Percentiles rank a stretch among this genome's conserved stretches.
phyloP scores from a whole-genome alignment of 2,113 vertebrate species.

The Ciconia boyciana region DNA sequence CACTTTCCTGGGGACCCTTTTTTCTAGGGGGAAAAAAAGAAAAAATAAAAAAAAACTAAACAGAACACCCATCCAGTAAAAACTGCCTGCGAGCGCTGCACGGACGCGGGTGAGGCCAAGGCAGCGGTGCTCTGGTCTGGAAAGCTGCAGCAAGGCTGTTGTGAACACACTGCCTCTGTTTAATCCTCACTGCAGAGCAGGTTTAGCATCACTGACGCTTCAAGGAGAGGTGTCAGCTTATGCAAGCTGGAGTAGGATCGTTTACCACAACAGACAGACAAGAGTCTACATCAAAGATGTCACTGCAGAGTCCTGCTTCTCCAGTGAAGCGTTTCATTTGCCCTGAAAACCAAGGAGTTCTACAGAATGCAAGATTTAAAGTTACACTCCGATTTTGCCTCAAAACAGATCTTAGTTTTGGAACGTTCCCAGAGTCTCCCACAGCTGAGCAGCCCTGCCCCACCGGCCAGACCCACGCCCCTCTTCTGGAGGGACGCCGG shows the following conservation, averaged over 20 bases:
- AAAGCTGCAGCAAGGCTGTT: not conserved
- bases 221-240: not conserved
- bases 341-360: not conserved
- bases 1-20: not conserved
- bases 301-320: not conserved
- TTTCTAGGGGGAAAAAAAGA: no score
- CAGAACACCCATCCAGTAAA: no score
- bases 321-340: not conserved
- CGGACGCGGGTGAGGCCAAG: accelerated
- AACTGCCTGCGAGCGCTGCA: accelerated
- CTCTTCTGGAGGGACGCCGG: not conserved
- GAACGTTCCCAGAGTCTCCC: not conserved
- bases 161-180: not conserved
- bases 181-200: no score
- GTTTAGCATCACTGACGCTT: accelerated
- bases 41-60: not conserved
- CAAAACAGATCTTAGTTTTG: not conserved
- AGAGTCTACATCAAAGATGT: not conserved
- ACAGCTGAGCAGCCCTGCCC: not conserved
- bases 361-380: not conserved
- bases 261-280: not conserved
- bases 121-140: not conserved
- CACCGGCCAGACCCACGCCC: not conserved
- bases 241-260: not conserved
- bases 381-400: not conserved